phyloP scores from a whole-genome alignment of 2,888 invertebrate species.

The Seira musarum region DNA sequence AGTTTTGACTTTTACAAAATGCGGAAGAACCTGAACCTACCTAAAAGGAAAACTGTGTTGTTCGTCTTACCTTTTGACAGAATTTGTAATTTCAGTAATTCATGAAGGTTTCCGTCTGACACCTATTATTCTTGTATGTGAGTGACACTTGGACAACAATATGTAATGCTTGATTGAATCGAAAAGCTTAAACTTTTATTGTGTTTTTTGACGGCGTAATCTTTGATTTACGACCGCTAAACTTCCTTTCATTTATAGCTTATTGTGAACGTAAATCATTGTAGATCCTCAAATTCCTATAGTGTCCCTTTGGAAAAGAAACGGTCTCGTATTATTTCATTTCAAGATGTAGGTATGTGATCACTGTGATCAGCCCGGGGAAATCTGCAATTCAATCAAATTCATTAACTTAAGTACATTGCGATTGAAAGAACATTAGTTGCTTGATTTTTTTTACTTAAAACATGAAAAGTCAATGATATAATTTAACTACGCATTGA shows the following conservation, averaged over 20 bases:
- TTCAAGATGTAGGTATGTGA: too few species aligned
- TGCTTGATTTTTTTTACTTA: too few species aligned
- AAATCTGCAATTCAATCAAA: too few species aligned
- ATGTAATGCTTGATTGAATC: conserved; percentile 2
- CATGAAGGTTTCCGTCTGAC: background rate
- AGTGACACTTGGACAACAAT: background rate
- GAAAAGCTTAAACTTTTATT: background rate
- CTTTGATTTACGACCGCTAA: conserved; percentile 51
- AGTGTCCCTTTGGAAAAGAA: too few species aligned
- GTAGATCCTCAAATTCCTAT: too few species aligned
- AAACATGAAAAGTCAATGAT: too few species aligned
- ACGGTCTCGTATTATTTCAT: too few species aligned
- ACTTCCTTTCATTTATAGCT: conserved; percentile 16
- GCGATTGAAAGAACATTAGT: too few species aligned
- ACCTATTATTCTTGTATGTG: background rate
- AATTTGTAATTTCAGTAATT: too few species aligned
- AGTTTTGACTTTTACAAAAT: background rate
- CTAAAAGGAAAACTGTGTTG: background rate
- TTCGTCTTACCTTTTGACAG: background rate
- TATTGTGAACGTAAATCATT: background rate
- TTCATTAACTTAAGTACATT: too few species aligned
- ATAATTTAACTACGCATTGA: too few species aligned
- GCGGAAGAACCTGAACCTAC: background rate
- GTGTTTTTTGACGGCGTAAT: conserved; percentile 27
- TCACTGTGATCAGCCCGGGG: too few species aligned